Percentiles rank a stretch among this genome's conserved stretches.
Conservation (phyloP, 1,140 invertebrate species). For the Macrobrachium nipponense region DNA sequence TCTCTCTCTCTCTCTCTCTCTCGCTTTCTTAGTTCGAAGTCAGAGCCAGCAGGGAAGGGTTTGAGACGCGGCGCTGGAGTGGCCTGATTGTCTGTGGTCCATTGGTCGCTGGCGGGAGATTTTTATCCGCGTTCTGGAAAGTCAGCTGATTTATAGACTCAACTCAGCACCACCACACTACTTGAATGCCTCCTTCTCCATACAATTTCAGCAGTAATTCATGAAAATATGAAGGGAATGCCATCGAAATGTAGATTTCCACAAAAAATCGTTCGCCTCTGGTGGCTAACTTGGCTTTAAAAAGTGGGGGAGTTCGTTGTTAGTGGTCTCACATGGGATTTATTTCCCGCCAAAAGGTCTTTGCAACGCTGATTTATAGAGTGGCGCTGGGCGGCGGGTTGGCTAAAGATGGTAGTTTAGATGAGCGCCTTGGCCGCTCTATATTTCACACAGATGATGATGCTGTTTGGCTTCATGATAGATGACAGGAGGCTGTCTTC, state of each 20-base stretch:
- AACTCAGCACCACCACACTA: conserved; percentile 29
- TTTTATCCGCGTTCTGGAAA: conserved; percentile 36
- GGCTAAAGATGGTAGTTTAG: conserved; percentile 46
- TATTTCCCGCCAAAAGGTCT: conserved; percentile 22
- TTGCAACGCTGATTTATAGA: conserved; percentile 41
- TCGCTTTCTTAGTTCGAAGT: not conserved
- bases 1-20: too few species aligned
- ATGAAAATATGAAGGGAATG: conserved; percentile 2
- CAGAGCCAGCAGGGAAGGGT: not conserved
- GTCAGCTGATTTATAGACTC: conserved; percentile 41
- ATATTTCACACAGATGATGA: conserved; percentile 38
- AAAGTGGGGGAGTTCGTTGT: not conserved
- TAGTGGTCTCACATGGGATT: not conserved
- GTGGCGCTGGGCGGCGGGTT: conserved; percentile 25
- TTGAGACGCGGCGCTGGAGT: conserved; percentile 22
- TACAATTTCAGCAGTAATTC: not conserved
- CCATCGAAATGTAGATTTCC: conserved; percentile 2
- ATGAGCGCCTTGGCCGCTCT: conserved; percentile 24
- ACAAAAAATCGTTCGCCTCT: not conserved
- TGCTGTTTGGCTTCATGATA: conserved; percentile 30
- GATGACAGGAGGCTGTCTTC: not conserved
- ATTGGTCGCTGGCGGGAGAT: conserved; percentile 46
- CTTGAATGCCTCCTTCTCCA: not conserved
- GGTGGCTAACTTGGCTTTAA: too few species aligned
- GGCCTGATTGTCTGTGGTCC: conserved; percentile 34